Evolutionary conservation across 2,888 invertebrate genomes (phyloP).

Genomic region (Abscondita cerata): DNA sequence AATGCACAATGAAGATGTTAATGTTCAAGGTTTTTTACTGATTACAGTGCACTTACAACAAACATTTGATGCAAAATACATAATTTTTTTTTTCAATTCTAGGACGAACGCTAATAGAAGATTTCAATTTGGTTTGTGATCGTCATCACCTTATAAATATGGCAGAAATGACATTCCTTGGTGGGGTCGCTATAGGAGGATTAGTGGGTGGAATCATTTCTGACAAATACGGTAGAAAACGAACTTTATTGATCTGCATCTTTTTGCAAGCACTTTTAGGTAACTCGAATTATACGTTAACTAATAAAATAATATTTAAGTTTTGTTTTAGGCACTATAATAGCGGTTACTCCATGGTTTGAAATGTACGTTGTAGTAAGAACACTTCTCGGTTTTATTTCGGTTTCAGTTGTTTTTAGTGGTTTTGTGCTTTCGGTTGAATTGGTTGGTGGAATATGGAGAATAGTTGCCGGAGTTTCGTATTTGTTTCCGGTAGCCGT

Average conservation of each 20-base stretch:
- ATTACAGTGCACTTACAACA: no score
- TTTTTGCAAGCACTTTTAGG: conserved; percentile 73
- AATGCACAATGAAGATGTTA: no score
- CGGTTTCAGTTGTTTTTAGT: conserved; percentile 83
- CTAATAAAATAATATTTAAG: no score
- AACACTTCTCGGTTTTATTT: conserved; percentile 75
- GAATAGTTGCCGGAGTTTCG: conserved; percentile 80
- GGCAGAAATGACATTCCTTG: conserved; percentile 79
- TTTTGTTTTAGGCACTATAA: conserved; percentile 55
- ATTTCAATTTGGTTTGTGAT: conserved; percentile 81
- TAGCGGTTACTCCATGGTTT: conserved; percentile 75
- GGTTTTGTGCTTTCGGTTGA: conserved; percentile 82
- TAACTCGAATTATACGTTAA: no score
- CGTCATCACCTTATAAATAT: conserved; percentile 71
- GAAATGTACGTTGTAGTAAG: conserved; percentile 73
- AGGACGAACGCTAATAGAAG: conserved; percentile 75
- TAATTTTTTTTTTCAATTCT: no score
- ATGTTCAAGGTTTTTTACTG: no score
- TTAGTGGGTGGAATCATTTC: conserved; percentile 81
- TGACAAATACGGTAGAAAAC: conserved; percentile 80
- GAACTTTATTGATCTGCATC: conserved; percentile 74
- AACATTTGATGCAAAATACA: no score
- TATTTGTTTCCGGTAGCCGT: conserved; percentile 81
- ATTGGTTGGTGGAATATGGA: conserved; percentile 79
- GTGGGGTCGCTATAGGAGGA: conserved; percentile 80